Evolutionary conservation across 64 coral and sea anemone genomes (phyloP), one percentile per base, ranked within the genome.

Genomic region (Pocillopora damicornis): DNA sequence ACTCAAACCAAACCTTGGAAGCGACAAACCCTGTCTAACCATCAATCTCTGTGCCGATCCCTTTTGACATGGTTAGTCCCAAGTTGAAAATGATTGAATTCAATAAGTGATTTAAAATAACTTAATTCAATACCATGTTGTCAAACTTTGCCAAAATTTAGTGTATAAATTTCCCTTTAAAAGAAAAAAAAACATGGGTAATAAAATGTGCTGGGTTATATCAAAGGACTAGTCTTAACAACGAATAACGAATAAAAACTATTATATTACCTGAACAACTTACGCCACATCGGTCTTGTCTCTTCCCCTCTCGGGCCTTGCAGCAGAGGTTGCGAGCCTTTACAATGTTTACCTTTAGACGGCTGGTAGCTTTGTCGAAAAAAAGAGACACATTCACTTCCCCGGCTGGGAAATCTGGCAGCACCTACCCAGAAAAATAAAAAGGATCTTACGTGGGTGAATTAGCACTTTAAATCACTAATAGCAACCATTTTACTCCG

Each of bases 261-360:
- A 11, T 35, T 42, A 23, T 57, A 90, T 64, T 58, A 96, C 94
- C 94, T 81, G 94, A 90, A 35, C 94, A 96, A 30, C 78, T 96
- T 0, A 90, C 87, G n/a, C 94, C 94, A 66, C 84, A 90, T 57
- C 76, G 93, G 17, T 93, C 91, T 0, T 69, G 79, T 76, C 76
- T 86, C 69, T 87, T 87, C 0, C 60, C 76, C 20, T 62, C 89
- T 5, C 60, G 76, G 22, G 76, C 75, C 56, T 95, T 95, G 56
- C 94, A 96, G 64, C 91, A 90, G 35, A 96, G 88, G 36, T 96
- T 96, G 75, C 92, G 87, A 23, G 94, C 94, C 84, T 96, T 96
- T 37, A 96, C 20, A 58, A 96, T 81, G 15, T 79, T 71, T n/a
- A 96, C 88, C 61, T 93, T 90, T 57, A 96, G 79, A 23, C 94